Evolutionary conservation across 2,113 vertebrate species (phyloP), one percentile per base, ranked within the genome.

Genomic region (Oryzias celebensis): DNA sequence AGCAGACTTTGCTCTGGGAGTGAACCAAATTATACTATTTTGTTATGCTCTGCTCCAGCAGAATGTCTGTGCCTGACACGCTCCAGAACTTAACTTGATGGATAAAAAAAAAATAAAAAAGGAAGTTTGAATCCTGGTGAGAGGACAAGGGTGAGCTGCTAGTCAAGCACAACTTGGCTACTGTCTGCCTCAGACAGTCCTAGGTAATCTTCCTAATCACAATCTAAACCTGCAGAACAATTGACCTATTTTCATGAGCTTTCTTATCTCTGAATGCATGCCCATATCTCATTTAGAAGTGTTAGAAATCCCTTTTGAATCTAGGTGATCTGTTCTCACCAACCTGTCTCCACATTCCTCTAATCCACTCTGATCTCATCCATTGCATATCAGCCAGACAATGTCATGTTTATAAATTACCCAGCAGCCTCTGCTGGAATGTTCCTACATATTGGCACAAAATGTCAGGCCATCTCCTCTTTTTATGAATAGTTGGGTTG

Each of bases 191-290:
- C 62, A 41, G 75, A 64, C 78, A 79, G 82, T 88, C 84, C 82
- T 86, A 62, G 50, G 70, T 87, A 88, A 90, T 90, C 88, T 89
- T 80, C 84, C 78, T 84, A 88, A 83, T 89, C 85, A 79, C 73
- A 22, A 62, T 67, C 83, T 87, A 86, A 86, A 88, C 83, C 86
- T 79, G 79, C 87, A 83, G 79, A 83, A 87, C 88, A 89, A 88
- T 86, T 88, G 89, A 86, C 85, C 88, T 80, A 81, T 86, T 90
- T 89, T 87, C 65, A 84, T 77, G 82, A 66, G 47, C 73, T 68
- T 59, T 77, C 83, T 88, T 86, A 89, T 88, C 87, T 76, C 46
- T 15, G 55, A 77, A 73, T 62, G 59, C 46, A 65, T 67, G 78
- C 74, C 76, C 85, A 73, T 78, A 88, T 90, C 87, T 87, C 75